These are phyloP conservation scores for Coryphaenoides rupestris DNA, from an alignment of 2,113 vertebrate species.

Conservation along the genomic window DNA sequence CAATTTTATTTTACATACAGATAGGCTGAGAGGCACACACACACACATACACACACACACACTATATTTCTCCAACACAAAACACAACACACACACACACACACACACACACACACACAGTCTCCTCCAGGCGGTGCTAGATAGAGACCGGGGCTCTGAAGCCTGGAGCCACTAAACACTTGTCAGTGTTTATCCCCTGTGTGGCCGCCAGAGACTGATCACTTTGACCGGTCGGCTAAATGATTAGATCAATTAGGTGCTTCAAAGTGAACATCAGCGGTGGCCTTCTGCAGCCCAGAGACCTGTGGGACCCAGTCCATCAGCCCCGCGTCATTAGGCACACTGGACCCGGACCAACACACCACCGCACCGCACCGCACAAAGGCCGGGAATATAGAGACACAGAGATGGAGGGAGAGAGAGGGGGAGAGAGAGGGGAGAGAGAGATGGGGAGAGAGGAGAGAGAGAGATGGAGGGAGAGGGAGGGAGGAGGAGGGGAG, in stretches of 20 bases:
- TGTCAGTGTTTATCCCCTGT: conserved; percentile 57
- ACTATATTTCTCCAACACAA: too few relatives aligned
- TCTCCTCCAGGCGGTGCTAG: conserved; percentile 15
- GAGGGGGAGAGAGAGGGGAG: conserved; percentile 25
- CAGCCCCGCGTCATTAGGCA: conserved; percentile 69
- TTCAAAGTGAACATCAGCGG: conserved; percentile 59
- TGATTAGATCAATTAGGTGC: conserved; percentile 74
- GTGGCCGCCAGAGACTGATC: conserved; percentile 64
- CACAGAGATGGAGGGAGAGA: conserved; percentile 3
- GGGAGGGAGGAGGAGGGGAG: too few relatives aligned
- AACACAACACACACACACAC: neutral
- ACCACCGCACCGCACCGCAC: conserved; percentile 45
- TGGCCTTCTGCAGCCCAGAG: conserved; percentile 46
- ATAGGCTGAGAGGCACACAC: neutral
- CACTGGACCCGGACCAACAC: conserved; percentile 64
- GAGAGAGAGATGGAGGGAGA: too few relatives aligned
- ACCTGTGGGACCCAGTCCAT: conserved; percentile 64
- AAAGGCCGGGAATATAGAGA: conserved; percentile 31
- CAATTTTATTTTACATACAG: neutral
- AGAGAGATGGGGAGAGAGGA: conserved; percentile 6
- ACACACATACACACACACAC: neutral
- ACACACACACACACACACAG: neutral
- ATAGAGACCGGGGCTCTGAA: conserved; percentile 17
- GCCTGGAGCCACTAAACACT: conserved; percentile 50
- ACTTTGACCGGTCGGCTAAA: conserved; percentile 69